Evolutionary conservation across 2,888 invertebrate species (phyloP), one percentile per base, ranked within the genome.

Genomic region (Argyresthia albistria): DNA sequence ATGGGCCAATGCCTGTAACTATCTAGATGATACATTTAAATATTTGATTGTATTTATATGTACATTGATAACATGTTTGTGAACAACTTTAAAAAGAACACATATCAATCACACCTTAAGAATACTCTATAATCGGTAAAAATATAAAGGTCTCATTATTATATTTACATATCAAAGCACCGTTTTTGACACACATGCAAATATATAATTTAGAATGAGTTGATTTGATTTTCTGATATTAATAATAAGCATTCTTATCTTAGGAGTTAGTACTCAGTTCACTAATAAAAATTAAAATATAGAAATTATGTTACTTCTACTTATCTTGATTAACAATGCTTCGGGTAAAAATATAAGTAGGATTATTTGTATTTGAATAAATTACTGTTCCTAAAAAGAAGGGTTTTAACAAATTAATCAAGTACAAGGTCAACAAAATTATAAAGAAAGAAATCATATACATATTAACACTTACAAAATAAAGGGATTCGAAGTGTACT

Each of bases 131-230:
- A 65, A 63, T 55, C 61, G 71, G 67, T 69, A 69, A 69, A 68
- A 63, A 66, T 73, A 67, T 70, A 70, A 74, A 71, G 70, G 73
- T 46, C 49, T 45, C 39, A 25, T 43, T n/a, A 50, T 35, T 51
- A 53, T 77, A 74, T 82, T 65, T 79, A 80, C 76, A 53, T 66
- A 71, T 70, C 61, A 60, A 76, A 84, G 82, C 82, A 83, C 83
- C 84, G 69, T 69, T 71, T 77, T 82, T 82, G 80, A 80, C 74
- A 79, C 81, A 73, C 66, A 46, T 14, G 45, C 43, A 35, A 64
- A 66, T 65, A 54, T 70, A 73, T 50, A 50, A 50, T 51, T 54
- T 46, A 56, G 54, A 55, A 56, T 54, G 52, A 46, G 25, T 46
- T 16, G n/a, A n/a, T 0, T 46, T 12, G 50, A 35, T 47, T 47